These are phyloP conservation scores for Coendou prehensilis DNA, from an alignment of 2,797 vertebrate species.

Conservation along the genomic window DNA sequence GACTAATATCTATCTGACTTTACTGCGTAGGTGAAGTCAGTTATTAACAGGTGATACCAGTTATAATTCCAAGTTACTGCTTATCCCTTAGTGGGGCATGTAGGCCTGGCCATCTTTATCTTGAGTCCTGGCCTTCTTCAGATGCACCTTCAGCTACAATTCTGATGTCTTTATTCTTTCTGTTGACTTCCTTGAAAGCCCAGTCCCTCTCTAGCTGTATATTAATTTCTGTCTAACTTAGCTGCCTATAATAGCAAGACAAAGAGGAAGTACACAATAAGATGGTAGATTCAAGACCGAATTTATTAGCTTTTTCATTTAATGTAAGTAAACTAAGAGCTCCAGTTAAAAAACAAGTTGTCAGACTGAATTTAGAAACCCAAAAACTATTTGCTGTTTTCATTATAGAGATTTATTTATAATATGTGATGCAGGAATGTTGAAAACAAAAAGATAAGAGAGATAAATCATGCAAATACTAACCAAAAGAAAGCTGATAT, in stretches of 20 bases:
- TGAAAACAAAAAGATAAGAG: neutral
- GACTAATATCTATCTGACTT: neutral
- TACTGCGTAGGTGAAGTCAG: neutral
- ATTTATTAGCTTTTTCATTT: constrained; percentile 11
- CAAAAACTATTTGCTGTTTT: neutral
- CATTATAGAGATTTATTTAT: neutral
- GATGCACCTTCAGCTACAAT: neutral
- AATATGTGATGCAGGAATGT: neutral
- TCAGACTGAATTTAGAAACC: neutral
- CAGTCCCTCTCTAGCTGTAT: neutral
- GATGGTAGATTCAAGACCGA: neutral
- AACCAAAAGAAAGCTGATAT: neutral
- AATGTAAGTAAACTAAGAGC: neutral
- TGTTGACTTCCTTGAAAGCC: neutral
- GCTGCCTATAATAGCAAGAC: neutral
- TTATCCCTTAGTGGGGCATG: neutral
- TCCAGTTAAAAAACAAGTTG: neutral
- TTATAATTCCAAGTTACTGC: neutral
- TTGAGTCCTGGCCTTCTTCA: neutral
- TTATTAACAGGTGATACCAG: neutral
- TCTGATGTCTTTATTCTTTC: neutral
- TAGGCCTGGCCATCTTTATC: neutral
- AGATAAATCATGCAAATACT: neutral
- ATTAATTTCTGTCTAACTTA: neutral
- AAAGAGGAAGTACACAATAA: neutral